Base-by-base conservation (phyloP, 2,888 invertebrate species). In the Melanostoma scalare region DNA sequence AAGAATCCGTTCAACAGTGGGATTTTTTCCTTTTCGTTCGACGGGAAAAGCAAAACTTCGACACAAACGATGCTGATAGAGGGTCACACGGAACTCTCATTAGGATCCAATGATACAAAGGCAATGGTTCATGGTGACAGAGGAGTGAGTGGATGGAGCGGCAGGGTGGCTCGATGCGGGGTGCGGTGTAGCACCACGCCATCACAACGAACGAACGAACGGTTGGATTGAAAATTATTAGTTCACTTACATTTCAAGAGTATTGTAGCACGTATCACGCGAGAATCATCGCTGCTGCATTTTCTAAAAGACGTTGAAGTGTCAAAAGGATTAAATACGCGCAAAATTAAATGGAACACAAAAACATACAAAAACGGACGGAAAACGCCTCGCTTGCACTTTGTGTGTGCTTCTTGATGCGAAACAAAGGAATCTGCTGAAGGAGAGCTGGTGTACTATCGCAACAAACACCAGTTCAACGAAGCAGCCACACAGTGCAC, bases 321-420 rank as follows among this genome's bases (percentile, higher is more conserved):
- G 81, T 82, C 81, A 82, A 82, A 82, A 82, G 82, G 78, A 77
- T 82, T 82, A 82, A 82, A 82, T 82, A 73, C 69, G 82, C 73
- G 82, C 82, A 82, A 78, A 82, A 82, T 77, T 78, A 77, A 78
- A 77, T 82, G 68, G 40, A 68, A 82, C 56, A 72, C 60, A 60
- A 68, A 71, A 58, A 42, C 38, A 73, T 40, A 79, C 52, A 72
- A 69, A 65, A 74, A 67, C 58, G 58, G 48, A 71, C 71, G 61
- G 79, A 67, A 75, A 84, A 74, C 53, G 73, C 68, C 73, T 73
- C 58, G 58, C 56, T 68, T 77, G 77, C 81, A 77, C 63, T 82
- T 77, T 77, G 77, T 84, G 71, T 78, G 65, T 79, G 74, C 42
- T 79, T 48, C 71, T 71, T 74, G 65, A 71, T 63, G 74, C 60